A percentile compares a stretch with the other conserved stretches of the same genome.
Conservation (phyloP, 2,888 invertebrate species). For the Xylota segnis region DNA sequence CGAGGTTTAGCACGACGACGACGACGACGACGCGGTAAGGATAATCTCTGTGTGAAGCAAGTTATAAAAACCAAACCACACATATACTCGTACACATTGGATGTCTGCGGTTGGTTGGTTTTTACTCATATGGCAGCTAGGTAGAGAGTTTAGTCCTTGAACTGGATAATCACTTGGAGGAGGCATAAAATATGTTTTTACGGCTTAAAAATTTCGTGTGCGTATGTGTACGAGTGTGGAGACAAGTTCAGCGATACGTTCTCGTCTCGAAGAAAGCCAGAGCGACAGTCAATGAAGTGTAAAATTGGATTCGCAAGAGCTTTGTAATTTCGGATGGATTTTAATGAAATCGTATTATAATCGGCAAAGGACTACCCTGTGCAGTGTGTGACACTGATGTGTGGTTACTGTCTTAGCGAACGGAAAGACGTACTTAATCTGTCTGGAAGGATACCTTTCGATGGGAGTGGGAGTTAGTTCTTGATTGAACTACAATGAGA, state of each 20-base stretch:
- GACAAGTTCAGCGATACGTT: conserved; percentile 26
- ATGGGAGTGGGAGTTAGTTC: too few relatives aligned
- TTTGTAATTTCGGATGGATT: conserved; percentile 12
- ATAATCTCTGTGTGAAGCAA: conserved; percentile 67
- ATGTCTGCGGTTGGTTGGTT: conserved; percentile 68
- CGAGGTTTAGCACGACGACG: neutral
- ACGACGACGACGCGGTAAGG: conserved; percentile 19
- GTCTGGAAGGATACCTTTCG: too few relatives aligned
- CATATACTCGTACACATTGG: conserved; percentile 66
- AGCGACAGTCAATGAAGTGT: conserved; percentile 14
- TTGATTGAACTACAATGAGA: too few relatives aligned
- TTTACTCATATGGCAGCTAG: neutral
- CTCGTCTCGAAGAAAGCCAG: conserved; percentile 17
- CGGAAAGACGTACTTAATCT: too few relatives aligned
- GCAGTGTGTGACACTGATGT: neutral
- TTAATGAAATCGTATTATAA: conserved; percentile 5
- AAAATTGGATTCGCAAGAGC: conserved; percentile 21
- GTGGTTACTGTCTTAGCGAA: too few relatives aligned
- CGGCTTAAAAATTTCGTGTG: conserved; percentile 24
- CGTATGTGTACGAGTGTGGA: neutral
- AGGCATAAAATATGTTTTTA: conserved; percentile 52
- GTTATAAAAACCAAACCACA: conserved; percentile 68
- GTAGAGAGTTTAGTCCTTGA: conserved; percentile 64
- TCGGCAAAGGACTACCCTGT: conserved; percentile 1
- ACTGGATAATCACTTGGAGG: conserved; percentile 66